Evolutionary conservation across 2,888 invertebrate genomes (phyloP), one percentile per base, ranked within the genome.

Genomic region (Globia sparganii): DNA sequence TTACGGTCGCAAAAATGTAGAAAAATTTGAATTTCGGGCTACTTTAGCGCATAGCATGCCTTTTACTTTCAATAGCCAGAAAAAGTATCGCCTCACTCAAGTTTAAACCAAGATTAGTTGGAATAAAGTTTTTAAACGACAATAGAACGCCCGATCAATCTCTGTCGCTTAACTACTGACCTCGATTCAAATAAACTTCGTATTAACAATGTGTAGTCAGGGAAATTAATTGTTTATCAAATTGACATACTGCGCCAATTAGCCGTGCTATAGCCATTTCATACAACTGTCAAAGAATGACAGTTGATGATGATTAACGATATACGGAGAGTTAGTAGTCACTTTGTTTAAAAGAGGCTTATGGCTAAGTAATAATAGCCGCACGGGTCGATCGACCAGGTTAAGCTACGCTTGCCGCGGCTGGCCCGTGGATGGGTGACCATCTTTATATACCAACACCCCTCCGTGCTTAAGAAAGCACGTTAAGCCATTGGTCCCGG

Each of bases 61-160:
- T 70, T 58, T 34, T 61, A 81, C n/a, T 81, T 56, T 67, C 28
- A 49, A 65, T 31, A 40, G 46, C 5, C 5, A 15, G 6, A 21
- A 25, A 77, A 77, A 18, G 25, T 21, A 46, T 21, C 3, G 25
- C n/a, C 11, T 6, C 11, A 28, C 58, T 34, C 1, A 31, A 56
- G 21, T 69, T 61, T 61, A 58, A 68, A 15, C 37, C 25, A 46
- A 37, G 34, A 61, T 13, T 78, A 43, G 37, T 18, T 59, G 4
- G 21, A 34, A 40, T 58, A 49, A 37, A 46, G 78, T 61, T 68
- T 75, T 84, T 69, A 65, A 80, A 75, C 62, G n/a, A 69, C 31
- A 84, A 28, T 34, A 56, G 28, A 58, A 53, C 56, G 15, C 62
- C 61, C n/a, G 28, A 71, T 81, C 40, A 34, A 81, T 85, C 81